Evolutionary conservation across 37 sponge, comb jelly and placozoan species (phyloP), one percentile per base, ranked within the genome.

Genomic region (Amphimedon queenslandica): DNA sequence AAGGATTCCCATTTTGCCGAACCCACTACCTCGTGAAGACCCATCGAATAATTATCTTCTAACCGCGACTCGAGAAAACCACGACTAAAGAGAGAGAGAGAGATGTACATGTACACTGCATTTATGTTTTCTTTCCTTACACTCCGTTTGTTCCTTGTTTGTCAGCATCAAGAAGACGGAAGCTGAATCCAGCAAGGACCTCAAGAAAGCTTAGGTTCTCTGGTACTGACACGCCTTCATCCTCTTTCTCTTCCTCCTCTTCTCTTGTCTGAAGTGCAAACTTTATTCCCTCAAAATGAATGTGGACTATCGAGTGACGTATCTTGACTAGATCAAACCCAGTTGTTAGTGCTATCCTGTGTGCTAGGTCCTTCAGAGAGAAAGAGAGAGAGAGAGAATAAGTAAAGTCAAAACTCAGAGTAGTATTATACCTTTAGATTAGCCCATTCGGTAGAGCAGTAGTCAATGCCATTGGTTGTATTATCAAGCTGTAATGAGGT

Each of bases 111-210:
- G 13, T 8, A 8, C 13, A 13, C 51, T 47, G 51, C 51, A 47
- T 18, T 13, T 47, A 13, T 47, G 13, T 18, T 13, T 18, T 25
- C 61, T n/a, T 25, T 8, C 57, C 80, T 79, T 18, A 61, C 74
- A 92, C 77, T 58, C 94, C 97, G 30, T 78, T 84, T 33, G 82
- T 73, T 18, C 96, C 90, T 55, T 63, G 66, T 71, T 87, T 80
- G 71, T 96, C 97, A 1, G 87, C 83, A 33, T 82, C 86, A 40
- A 96, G 63, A n/a, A 96, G 84, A 13, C 88, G 91, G 68, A 81
- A 76, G 37, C 84, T 77, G 66, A 92, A 92, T 77, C 93, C 97
- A 4, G 82, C 56, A 10, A 96, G 63, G 5, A 96, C 63, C 20
- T 87, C 85, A 5, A 96, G 87, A 80, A 96, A 96, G 64, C 74